Evolutionary conservation across 1,140 invertebrate species (phyloP).

Genomic region (Pteromalus puparum): DNA sequence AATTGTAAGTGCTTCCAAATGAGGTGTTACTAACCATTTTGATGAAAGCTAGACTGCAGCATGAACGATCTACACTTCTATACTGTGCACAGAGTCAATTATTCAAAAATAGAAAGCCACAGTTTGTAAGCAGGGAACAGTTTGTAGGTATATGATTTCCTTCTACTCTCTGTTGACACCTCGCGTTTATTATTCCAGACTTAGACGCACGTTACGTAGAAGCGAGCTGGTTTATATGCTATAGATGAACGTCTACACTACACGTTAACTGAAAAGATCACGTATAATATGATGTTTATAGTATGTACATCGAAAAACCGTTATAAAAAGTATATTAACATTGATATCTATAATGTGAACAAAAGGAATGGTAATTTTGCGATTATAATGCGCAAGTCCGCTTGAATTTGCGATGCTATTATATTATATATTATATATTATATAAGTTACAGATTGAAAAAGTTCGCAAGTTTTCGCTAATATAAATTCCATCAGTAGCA

Average conservation of each 20-base stretch:
- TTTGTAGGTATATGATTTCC: neutral
- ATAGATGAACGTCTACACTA: neutral
- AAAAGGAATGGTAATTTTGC: too few species aligned
- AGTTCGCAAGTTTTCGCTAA: too few species aligned
- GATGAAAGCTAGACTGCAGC: neutral
- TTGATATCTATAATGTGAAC: too few species aligned
- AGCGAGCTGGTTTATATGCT: neutral
- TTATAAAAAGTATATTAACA: too few species aligned
- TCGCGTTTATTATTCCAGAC: neutral
- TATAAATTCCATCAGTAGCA: too few species aligned
- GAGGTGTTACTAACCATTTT: slow-evolving; percentile 38
- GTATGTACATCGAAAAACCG: too few species aligned
- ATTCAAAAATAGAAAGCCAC: neutral
- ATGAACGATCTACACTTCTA: neutral
- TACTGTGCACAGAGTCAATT: slow-evolving; percentile 7
- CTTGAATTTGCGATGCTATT: too few species aligned
- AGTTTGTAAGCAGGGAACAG: neutral
- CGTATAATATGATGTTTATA: too few species aligned
- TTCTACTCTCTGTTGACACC: neutral
- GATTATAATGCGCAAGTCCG: too few species aligned
- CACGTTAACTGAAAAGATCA: neutral
- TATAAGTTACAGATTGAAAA: too few species aligned
- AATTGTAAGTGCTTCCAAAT: slow-evolving; percentile 6
- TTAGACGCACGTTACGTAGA: neutral
- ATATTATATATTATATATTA: too few species aligned